Evolutionary conservation across 2,113 vertebrate genomes (phyloP), one percentile per base, ranked within the genome.

Genomic region (Neofelis nebulosa): DNA sequence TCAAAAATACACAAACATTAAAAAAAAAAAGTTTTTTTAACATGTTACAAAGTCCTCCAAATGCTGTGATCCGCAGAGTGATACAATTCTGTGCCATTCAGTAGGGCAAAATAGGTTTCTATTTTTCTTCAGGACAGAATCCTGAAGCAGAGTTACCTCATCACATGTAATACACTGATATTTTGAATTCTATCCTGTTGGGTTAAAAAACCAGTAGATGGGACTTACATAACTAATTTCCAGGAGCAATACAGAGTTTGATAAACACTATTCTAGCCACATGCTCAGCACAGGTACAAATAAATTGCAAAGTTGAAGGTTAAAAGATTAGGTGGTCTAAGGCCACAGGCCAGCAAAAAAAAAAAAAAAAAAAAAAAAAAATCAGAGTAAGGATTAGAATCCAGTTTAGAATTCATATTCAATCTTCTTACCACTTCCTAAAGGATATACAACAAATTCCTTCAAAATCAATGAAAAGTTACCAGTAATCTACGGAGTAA

Each of bases 281-380:
- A 33, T 36, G n/a, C 16, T 95, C 41, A 89, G 9, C 38, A 89
- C 8, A 82, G 36, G 25, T 68, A 81, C 10, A 94, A 88, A 85
- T 0, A 95, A 84, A 74, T 23, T 27, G 1, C 33, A 81, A 95
- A 80, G 82, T 21, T 15, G n/a, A 92, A 25, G 38, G 5, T 63
- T 50, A 80, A 87, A 92, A 94, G 36, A 18, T 48, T 48, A 76
- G 3, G 3, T 76, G 61, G 57, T 9, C 45, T 50, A 71, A 38
- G 21, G 23, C n/a, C n/a, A 74, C 19, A 55, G 57, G 68, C 48
- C 66, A 66, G 66, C 2, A 82, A 38, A 45, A 68, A 33, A 74
- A 86, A 94, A 89, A 25, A 74, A 85, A 94, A 89, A 25, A 69
- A 81, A 57, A 41, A 81, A 57, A 31, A 74, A 86, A 93, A 89